Evolutionary conservation across 2,888 invertebrate species (phyloP).

Genomic region (Scrobipalpa costella): DNA sequence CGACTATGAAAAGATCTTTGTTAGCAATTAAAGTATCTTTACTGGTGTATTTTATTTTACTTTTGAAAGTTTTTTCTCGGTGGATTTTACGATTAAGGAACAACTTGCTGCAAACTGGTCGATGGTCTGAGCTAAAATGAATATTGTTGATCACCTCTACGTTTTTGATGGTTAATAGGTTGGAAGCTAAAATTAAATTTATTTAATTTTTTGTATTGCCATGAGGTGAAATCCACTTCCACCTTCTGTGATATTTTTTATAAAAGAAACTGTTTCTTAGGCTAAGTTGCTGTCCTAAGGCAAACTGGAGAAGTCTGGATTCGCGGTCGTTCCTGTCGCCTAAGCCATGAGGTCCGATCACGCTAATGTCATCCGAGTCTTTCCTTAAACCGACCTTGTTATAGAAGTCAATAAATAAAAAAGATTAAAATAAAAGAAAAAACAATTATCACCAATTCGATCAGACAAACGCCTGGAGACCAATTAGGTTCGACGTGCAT

Average conservation of each 20-base stretch:
- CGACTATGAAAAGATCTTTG: too few species aligned
- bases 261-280: slow-evolving; percentile 26
- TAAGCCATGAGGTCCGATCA: neutral
- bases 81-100: neutral
- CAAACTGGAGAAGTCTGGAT: slow-evolving; percentile 22
- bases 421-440: too few species aligned
- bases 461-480: too few species aligned
- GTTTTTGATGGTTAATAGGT: too few species aligned
- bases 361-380: neutral
- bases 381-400: too few species aligned
- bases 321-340: slow-evolving; percentile 2
- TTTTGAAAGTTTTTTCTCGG: neutral
- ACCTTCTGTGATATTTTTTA: slow-evolving; percentile 25
- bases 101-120: slow-evolving; percentile 1
- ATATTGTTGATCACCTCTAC: slow-evolving; percentile 15
- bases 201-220: slow-evolving; percentile 26
- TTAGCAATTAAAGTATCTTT: too few species aligned
- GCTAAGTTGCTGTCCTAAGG: slow-evolving; percentile 27
- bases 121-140: slow-evolving; percentile 20
- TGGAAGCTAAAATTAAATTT: slow-evolving; percentile 26
- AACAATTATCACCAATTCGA: too few species aligned
- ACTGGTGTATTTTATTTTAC: neutral
- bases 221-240: slow-evolving; percentile 27
- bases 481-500: too few species aligned
- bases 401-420: too few species aligned